Conservation (phyloP, 2,113 vertebrate species). For the Hemichromis elongatus region DNA sequence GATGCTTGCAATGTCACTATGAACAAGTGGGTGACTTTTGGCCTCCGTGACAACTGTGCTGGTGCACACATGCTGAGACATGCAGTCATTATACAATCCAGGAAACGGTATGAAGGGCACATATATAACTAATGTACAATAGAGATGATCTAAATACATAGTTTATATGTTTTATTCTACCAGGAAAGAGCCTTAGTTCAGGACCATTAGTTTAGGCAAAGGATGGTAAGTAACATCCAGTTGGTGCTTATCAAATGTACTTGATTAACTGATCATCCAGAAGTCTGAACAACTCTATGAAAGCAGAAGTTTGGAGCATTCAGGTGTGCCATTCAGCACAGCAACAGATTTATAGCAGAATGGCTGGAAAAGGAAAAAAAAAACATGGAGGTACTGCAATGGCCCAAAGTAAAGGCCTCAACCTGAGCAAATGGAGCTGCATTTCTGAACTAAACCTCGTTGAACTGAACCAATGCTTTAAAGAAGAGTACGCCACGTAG, state of each 20-base stretch:
- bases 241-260: not conserved
- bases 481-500: too few species aligned
- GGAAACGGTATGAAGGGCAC: not conserved
- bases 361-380: too few species aligned
- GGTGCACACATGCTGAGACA: constrained; percentile 9
- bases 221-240: not conserved
- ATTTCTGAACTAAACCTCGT: too few species aligned
- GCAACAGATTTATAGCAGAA: too few species aligned
- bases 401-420: too few species aligned
- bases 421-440: too few species aligned
- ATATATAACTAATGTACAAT: not conserved
- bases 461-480: too few species aligned
- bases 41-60: not conserved
- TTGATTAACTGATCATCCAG: not conserved
- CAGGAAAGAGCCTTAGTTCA: too few species aligned
- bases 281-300: not conserved
- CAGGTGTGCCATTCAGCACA: not conserved
- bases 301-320: not conserved
- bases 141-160: not conserved
- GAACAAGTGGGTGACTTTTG: constrained; percentile 20
- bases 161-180: not conserved
- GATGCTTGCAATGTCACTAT: constrained; percentile 14
- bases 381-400: too few species aligned
- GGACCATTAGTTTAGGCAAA: too few species aligned
- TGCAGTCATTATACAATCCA: not conserved